phyloP scores from a whole-genome alignment of 2,113 vertebrate genomes.

The Ctenomys sociabilis region DNA sequence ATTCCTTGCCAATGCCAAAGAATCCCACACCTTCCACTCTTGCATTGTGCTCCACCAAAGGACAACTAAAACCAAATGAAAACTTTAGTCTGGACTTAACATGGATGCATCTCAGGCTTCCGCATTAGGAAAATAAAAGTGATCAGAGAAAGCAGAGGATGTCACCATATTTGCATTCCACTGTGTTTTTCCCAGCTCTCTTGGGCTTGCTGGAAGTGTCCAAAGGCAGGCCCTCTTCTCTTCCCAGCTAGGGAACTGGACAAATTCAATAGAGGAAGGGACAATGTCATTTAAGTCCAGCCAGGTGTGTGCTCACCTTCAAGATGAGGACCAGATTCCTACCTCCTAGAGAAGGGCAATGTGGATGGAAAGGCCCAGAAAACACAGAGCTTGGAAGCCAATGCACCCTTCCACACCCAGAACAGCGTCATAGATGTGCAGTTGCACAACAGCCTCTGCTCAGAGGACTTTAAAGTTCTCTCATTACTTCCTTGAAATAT shows the following conservation, averaged over 20 bases:
- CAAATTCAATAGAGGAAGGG: background rate
- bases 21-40: background rate
- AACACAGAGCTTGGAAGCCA: background rate
- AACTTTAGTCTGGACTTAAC: background rate
- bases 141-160: background rate
- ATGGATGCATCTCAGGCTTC: background rate
- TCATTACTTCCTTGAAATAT: background rate
- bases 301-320: background rate
- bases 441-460: background rate
- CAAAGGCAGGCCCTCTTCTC: background rate
- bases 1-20: background rate
- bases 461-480: background rate
- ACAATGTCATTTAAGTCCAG: too few species aligned
- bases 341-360: background rate
- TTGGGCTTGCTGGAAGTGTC: background rate
- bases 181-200: accelerated
- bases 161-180: background rate
- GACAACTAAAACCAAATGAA: background rate
- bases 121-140: background rate
- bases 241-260: background rate
- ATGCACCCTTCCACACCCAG: too few species aligned
- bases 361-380: background rate
- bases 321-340: background rate
- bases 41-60: background rate
- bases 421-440: accelerated